phyloP scores from a whole-genome alignment of 2,113 vertebrate genomes.

The Mola mola region DNA sequence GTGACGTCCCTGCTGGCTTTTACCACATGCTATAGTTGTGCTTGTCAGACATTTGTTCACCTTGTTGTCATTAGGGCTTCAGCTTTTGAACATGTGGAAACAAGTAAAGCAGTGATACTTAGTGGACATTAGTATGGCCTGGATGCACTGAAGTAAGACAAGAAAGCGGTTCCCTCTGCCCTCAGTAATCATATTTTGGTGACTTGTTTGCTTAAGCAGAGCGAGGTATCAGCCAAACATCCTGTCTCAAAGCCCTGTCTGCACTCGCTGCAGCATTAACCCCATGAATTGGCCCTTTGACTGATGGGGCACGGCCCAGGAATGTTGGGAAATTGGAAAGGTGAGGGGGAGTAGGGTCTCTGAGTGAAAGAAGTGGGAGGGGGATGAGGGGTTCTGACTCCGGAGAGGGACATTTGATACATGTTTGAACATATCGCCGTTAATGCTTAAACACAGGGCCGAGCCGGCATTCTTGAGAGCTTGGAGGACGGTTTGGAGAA shows the following conservation, averaged over 20 bases:
- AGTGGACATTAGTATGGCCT: slow-evolving; percentile 56
- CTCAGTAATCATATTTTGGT: slow-evolving; percentile 82
- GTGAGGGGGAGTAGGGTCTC: slow-evolving; percentile 65
- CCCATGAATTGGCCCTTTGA: slow-evolving; percentile 82
- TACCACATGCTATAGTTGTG: slow-evolving; percentile 4
- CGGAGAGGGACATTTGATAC: slow-evolving; percentile 74
- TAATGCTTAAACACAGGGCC: slow-evolving; percentile 60
- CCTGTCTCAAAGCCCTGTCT: slow-evolving; percentile 84
- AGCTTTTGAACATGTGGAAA: slow-evolving; percentile 56
- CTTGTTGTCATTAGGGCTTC: slow-evolving; percentile 33
- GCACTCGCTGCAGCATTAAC: slow-evolving; percentile 74
- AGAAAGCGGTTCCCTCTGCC: slow-evolving; percentile 70
- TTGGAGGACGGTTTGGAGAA: slow-evolving; percentile 41
- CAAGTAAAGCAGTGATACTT: slow-evolving; percentile 57
- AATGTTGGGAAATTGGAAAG: slow-evolving; percentile 79
- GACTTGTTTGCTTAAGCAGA: slow-evolving; percentile 88
- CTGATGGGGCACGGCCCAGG: slow-evolving; percentile 77
- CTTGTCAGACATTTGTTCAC: slow-evolving; percentile 16
- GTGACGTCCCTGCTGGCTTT: background rate
- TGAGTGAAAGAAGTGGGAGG: slow-evolving; percentile 57
- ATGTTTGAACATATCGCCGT: slow-evolving; percentile 75
- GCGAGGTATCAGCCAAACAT: slow-evolving; percentile 86
- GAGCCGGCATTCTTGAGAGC: slow-evolving; percentile 58
- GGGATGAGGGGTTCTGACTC: slow-evolving; percentile 52
- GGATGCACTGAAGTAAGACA: slow-evolving; percentile 58